A percentile compares a stretch with the other conserved stretches of the same genome.
phyloP scores from a whole-genome alignment of 1,140 invertebrate genomes.

The Chironomus tepperi region DNA sequence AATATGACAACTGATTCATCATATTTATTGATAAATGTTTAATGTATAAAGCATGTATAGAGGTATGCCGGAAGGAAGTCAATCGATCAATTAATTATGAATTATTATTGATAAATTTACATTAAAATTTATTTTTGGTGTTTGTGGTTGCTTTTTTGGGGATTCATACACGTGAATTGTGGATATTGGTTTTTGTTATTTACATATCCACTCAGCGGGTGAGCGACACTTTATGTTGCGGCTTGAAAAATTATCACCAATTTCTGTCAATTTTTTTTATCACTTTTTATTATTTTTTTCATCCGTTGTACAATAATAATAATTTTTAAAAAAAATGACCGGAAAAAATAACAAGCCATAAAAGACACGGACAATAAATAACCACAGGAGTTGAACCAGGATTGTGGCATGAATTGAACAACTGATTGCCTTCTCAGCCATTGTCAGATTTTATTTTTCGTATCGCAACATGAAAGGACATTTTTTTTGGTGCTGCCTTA shows the following conservation, averaged over 20 bases:
- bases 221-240: background rate
- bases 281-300: background rate
- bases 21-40: too few species aligned
- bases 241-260: slow-evolving; percentile 12
- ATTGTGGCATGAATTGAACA: background rate
- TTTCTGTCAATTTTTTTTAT: background rate
- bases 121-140: too few species aligned
- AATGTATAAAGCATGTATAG: too few species aligned
- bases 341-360: slow-evolving; percentile 8
- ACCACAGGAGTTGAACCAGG: background rate
- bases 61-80: too few species aligned
- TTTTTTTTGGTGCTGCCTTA: background rate
- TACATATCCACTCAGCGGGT: background rate
- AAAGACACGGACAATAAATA: background rate
- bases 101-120: too few species aligned
- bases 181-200: too few species aligned
- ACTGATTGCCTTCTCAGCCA: slow-evolving; percentile 5
- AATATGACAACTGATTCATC: too few species aligned
- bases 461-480: slow-evolving; percentile 4
- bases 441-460: background rate
- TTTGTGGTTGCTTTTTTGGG: too few species aligned
- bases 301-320: background rate
- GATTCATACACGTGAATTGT: too few species aligned
- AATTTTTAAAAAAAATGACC: background rate
- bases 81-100: too few species aligned